phyloP scores from a whole-genome alignment of 2,113 vertebrate genomes.

The Nicator chloris region DNA sequence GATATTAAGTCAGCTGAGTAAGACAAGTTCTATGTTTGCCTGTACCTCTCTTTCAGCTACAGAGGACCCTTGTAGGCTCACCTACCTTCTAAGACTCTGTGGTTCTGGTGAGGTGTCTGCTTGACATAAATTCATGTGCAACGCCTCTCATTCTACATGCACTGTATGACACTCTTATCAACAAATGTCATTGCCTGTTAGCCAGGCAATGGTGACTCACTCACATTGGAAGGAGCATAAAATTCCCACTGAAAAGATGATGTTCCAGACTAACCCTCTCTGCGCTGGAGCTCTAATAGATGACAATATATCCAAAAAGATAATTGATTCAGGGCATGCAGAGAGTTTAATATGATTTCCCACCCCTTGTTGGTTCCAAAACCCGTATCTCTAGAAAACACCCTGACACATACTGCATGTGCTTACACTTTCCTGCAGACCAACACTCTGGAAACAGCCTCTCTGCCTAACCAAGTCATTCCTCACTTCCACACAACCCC shows the following conservation, averaged over 20 bases:
- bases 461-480: background rate
- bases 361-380: background rate
- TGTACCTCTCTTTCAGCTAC: background rate
- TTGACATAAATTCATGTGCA: background rate
- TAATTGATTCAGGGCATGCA: background rate
- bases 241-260: background rate
- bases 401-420: background rate
- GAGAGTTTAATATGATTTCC: background rate
- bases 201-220: background rate
- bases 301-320: background rate
- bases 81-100: background rate
- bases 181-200: background rate
- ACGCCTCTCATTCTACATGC: background rate
- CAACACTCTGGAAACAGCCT: background rate
- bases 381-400: background rate
- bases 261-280: background rate
- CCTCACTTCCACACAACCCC: background rate
- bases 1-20: background rate
- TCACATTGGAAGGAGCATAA: background rate
- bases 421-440: background rate
- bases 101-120: background rate
- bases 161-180: background rate
- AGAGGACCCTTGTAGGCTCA: background rate
- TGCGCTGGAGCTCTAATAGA: background rate
- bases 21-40: background rate